Percentiles rank a stretch among this genome's conserved stretches.
Conservation (phyloP, 2,888 invertebrate species). For the Plutella xylostella region DNA sequence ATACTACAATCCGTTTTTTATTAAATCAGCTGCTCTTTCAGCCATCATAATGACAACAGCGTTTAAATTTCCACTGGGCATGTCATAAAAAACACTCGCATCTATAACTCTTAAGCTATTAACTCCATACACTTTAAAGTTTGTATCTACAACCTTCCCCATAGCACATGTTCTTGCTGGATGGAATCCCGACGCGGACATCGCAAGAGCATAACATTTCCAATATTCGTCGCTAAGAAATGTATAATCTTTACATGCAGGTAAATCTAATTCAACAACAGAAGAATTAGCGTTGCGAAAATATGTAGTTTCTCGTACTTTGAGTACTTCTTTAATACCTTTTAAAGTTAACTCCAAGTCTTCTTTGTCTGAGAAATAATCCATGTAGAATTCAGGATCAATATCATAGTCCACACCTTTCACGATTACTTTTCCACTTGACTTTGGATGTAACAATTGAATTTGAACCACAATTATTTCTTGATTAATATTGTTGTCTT, state of each 20-base stretch:
- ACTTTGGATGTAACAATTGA: slow-evolving; percentile 2
- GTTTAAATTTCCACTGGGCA: not conserved
- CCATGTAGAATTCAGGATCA: not conserved
- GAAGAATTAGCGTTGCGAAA: not conserved
- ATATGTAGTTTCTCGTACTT: slow-evolving; percentile 5
- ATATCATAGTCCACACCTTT: not conserved
- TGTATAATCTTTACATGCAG: slow-evolving; percentile 5
- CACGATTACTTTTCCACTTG: not conserved
- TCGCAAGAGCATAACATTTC: slow-evolving; percentile 6
- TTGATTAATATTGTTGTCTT: not conserved
- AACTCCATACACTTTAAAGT: slow-evolving; percentile 7
- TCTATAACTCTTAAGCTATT: slow-evolving; percentile 6
- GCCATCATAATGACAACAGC: slow-evolving; percentile 4
- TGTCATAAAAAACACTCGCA: slow-evolving; percentile 3
- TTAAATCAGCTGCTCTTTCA: slow-evolving; percentile 10
- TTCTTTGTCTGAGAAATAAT: not conserved
- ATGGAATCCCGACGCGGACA: slow-evolving; percentile 1
- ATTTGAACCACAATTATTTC: not conserved
- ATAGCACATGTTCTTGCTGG: slow-evolving; percentile 6
- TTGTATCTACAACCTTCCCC: slow-evolving; percentile 8
- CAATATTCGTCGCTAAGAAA: slow-evolving; percentile 9
- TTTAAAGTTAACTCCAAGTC: not conserved
- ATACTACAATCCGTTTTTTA: slow-evolving; percentile 1
- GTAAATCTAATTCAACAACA: not conserved
- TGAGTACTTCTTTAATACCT: not conserved